Evolutionary conservation across 2,888 invertebrate species (phyloP).

Genomic region (Orthosia gothica): DNA sequence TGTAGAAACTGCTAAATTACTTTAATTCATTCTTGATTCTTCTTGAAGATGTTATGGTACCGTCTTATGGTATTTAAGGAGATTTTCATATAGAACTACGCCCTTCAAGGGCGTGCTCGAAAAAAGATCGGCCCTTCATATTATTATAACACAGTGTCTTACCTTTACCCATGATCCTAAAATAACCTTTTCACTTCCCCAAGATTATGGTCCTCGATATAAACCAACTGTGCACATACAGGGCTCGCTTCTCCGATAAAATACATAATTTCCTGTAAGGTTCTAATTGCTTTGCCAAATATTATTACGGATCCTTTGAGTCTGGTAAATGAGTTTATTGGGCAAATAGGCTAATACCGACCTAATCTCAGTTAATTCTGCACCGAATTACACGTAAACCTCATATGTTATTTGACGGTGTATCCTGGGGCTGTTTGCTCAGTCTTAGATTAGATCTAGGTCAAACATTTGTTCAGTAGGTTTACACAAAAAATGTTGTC

Average conservation of each 20-base stretch:
- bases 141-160: slow-evolving; percentile 28
- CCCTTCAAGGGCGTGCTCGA: not conserved
- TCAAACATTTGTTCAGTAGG: slow-evolving; percentile 49
- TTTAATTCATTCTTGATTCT: not conserved
- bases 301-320: slow-evolving; percentile 39
- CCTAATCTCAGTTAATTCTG: slow-evolving; percentile 59
- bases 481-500: slow-evolving; percentile 39
- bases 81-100: not conserved
- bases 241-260: slow-evolving; percentile 27
- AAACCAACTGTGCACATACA: slow-evolving; percentile 26
- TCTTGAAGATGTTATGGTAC: too few relatives aligned
- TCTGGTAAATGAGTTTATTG: slow-evolving; percentile 50
- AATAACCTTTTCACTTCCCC: slow-evolving; percentile 42
- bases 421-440: slow-evolving; percentile 44
- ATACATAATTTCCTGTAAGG: slow-evolving; percentile 44
- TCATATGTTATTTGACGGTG: slow-evolving; percentile 46
- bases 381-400: slow-evolving; percentile 56
- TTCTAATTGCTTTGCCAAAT: slow-evolving; percentile 48
- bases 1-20: slow-evolving; percentile 1
- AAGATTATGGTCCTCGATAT: slow-evolving; percentile 26
- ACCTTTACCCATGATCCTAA: slow-evolving; percentile 28
- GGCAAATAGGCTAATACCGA: slow-evolving; percentile 49
- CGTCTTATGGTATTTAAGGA: not conserved
- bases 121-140: slow-evolving; percentile 15
- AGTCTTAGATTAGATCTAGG: slow-evolving; percentile 56